These are phyloP conservation scores for Elephantulus edwardii DNA, from an alignment of 2,113 vertebrate genomes.

Conservation along the genomic window DNA sequence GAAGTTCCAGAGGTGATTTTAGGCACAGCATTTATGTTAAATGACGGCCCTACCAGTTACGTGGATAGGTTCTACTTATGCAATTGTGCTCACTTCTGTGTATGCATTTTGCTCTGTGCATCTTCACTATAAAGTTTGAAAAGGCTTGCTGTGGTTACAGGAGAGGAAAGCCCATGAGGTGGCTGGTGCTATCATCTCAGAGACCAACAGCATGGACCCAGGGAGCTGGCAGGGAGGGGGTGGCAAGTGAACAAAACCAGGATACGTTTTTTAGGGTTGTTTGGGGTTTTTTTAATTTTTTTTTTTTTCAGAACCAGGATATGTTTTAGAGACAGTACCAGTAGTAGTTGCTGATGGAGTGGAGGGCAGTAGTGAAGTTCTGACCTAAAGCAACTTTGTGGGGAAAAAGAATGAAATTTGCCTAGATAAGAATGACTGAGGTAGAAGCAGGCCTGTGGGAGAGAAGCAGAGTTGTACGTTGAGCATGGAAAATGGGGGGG, in stretches of 20 bases:
- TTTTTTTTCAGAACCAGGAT: neutral
- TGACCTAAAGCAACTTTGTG: neutral
- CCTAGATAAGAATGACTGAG: too few species aligned
- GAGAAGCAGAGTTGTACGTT: too few species aligned
- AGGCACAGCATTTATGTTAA: neutral
- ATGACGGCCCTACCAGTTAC: rapidly evolving
- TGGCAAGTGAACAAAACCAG: rapidly evolving
- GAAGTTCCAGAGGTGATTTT: neutral
- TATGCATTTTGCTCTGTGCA: rapidly evolving
- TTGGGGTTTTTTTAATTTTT: too few species aligned
- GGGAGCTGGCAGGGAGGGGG: neutral
- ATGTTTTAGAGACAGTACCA: neutral
- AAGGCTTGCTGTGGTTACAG: too few species aligned
- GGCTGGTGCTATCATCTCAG: neutral
- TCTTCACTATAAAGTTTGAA: too few species aligned
- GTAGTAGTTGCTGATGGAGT: neutral
- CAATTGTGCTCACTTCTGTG: neutral
- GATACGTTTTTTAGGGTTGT: neutral
- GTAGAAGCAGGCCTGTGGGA: too few species aligned
- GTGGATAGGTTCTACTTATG: rapidly evolving
- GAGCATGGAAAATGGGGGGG: too few species aligned
- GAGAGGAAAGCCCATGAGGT: neutral
- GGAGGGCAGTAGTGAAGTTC: too few species aligned
- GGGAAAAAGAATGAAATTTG: too few species aligned
- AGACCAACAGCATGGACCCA: neutral